Evolutionary conservation across 1,140 invertebrate genomes (phyloP).

Genomic region (Spodoptera litura): DNA sequence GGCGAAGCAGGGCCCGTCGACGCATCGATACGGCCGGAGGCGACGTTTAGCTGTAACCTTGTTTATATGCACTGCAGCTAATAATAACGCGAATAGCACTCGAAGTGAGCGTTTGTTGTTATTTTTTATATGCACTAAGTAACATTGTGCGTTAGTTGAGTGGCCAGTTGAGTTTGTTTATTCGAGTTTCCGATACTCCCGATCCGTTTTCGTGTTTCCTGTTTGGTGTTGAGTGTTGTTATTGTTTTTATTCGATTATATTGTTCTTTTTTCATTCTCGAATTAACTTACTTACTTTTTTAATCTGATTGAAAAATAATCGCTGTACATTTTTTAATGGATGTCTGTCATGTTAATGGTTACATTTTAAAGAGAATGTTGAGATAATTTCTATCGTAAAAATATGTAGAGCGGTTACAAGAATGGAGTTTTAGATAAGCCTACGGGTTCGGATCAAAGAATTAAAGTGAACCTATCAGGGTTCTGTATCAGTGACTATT

Average conservation of each 20-base stretch:
- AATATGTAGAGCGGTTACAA: slow-evolving; percentile 41
- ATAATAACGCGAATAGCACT: slow-evolving; percentile 82
- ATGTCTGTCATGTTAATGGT: slow-evolving; percentile 28
- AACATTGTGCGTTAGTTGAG: slow-evolving; percentile 56
- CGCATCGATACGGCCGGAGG: slow-evolving; percentile 79
- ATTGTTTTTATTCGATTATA: slow-evolving; percentile 31
- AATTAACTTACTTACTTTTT: slow-evolving; percentile 10
- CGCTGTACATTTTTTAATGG: slow-evolving; percentile 21
- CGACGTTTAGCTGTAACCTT: slow-evolving; percentile 73
- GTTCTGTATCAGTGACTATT: slow-evolving; percentile 14
- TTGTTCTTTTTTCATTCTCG: slow-evolving; percentile 16
- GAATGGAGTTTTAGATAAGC: slow-evolving; percentile 40
- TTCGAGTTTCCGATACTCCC: slow-evolving; percentile 59
- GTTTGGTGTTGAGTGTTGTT: slow-evolving; percentile 44
- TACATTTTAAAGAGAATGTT: slow-evolving; percentile 18
- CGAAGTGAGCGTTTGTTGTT: slow-evolving; percentile 66
- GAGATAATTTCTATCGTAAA: slow-evolving; percentile 38
- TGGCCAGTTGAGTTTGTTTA: slow-evolving; percentile 61
- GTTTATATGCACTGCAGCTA: slow-evolving; percentile 80
- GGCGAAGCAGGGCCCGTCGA: slow-evolving; percentile 63
- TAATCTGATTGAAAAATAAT: neutral
- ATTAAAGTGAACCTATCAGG: slow-evolving; percentile 3
- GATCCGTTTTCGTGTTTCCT: slow-evolving; percentile 53
- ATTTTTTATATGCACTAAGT: slow-evolving; percentile 68
- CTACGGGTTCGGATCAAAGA: slow-evolving; percentile 16